Base-by-base conservation (phyloP, 2,888 invertebrate genomes). In the Galerucella nymphaeae region DNA sequence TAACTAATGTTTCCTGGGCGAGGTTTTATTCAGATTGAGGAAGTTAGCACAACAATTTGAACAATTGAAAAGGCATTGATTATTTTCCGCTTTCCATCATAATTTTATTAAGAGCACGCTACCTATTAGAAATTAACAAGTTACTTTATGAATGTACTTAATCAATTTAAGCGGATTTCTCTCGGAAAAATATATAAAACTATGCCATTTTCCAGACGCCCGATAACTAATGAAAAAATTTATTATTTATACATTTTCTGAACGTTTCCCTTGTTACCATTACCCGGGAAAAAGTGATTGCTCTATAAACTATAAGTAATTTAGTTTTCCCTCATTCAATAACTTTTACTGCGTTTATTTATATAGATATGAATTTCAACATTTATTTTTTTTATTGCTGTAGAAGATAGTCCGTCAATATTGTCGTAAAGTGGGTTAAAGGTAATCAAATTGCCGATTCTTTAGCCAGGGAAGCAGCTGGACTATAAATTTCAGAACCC, bases 211-310 rank as follows among this genome's bases (percentile, higher is more conserved):
- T 50, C 50, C 50, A 50, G 50, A 50, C 50, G n/a, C 50, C n/a
- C 16, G 50, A 50, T 50, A 50, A n/a, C 50, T 50, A 50, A 50
- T 50, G 50, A 50, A 50, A 50, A 50, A n/a, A 50, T 50, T 50
- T 50, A 50, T 50, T 50, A 50, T 50, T 50, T 50, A 50, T 50
- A n/a, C 50, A n/a, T n/a, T n/a, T 14, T 50, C 50, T 16, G 50
- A 50, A 50, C 50, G 14, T n/a, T 50, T 16, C n/a, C 16, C 16
- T 50, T 50, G 50, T n/a, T 50, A 50, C 16, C 50, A 50, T 50
- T n/a, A 50, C 5, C 45, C 8, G 8, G n/a, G 2, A n/a, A 50
- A 50, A 50, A 50, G 50, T 50, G n/a, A 50, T n/a, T 50, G 50
- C 50, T 50, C 50, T 50, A 50, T 50, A 50, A 50, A 50, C 14